phyloP scores from a whole-genome alignment of 2,888 invertebrate species.

The Celastrina argiolus region DNA sequence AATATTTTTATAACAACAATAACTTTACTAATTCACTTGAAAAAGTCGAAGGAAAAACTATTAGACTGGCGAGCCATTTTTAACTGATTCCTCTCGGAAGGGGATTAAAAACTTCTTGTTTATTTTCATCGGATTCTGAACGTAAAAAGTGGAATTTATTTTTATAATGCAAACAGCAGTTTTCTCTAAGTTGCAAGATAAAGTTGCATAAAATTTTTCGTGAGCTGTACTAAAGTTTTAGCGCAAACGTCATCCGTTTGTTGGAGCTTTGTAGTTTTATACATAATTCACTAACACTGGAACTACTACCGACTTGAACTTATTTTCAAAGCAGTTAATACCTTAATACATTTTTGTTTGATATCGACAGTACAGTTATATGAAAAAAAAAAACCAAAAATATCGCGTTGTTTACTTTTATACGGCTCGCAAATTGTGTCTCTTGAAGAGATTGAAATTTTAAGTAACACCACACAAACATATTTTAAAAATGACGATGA shows the following conservation, averaged over 20 bases:
- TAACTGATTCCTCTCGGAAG: background rate
- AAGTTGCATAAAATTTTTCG: slow-evolving; percentile 24
- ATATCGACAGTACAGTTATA: background rate
- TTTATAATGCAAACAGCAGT: slow-evolving; percentile 23
- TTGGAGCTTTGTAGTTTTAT: slow-evolving; percentile 25
- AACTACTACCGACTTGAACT: slow-evolving; percentile 22
- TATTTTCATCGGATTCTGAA: slow-evolving; percentile 21
- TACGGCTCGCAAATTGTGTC: no score
- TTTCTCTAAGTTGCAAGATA: slow-evolving; percentile 23
- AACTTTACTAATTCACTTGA: background rate
- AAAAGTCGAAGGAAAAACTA: background rate
- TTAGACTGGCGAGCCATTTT: background rate
- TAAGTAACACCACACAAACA: no score
- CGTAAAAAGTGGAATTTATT: slow-evolving; percentile 21
- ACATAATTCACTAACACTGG: slow-evolving; percentile 24
- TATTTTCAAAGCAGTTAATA: background rate
- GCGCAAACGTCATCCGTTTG: slow-evolving; percentile 25
- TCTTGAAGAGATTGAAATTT: no score
- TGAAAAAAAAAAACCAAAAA: no score
- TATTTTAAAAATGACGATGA: no score
- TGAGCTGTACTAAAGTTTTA: slow-evolving; percentile 24
- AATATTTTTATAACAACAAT: background rate
- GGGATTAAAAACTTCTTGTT: slow-evolving; percentile 20
- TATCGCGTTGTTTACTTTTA: no score
- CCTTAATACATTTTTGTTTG: background rate